These are phyloP conservation scores for Sinohyriopsis cumingii DNA, from an alignment of 2,888 invertebrate species.

Conservation along the genomic window DNA sequence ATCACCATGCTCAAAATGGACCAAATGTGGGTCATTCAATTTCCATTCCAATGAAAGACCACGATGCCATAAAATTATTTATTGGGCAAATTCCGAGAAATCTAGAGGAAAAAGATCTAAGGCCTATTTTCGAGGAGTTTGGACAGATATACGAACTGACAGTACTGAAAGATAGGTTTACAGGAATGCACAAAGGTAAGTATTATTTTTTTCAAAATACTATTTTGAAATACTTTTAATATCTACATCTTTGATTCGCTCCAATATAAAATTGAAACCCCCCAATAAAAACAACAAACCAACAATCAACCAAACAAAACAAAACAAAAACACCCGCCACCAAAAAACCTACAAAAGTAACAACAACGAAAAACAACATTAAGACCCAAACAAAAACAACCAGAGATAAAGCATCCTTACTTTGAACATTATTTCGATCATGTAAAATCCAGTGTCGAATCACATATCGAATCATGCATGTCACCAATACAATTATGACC, in stretches of 20 bases:
- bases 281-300: neutral
- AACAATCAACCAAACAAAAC: neutral
- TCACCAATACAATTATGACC: too few relatives aligned
- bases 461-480: too few relatives aligned
- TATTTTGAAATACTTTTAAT: neutral
- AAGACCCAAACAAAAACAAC: too few relatives aligned
- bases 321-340: neutral
- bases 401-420: too few relatives aligned
- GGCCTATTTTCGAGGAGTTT: conserved; percentile 93
- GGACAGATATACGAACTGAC: conserved; percentile 95
- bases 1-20: conserved; percentile 13
- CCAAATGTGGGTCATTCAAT: conserved; percentile 16
- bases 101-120: conserved; percentile 87
- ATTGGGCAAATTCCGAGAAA: conserved; percentile 94
- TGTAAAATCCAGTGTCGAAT: too few relatives aligned
- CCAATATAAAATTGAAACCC: neutral
- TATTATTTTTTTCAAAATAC: neutral
- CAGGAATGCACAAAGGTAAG: conserved; percentile 95
- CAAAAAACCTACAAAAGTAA: neutral
- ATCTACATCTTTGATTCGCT: neutral
- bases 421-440: too few relatives aligned
- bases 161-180: conserved; percentile 94
- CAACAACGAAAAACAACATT: too few relatives aligned
- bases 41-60: conserved; percentile 73
- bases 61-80: conserved; percentile 85